These are phyloP conservation scores for Drosophila phalerata DNA, from an alignment of 2,888 invertebrate genomes.

Conservation along the genomic window DNA sequence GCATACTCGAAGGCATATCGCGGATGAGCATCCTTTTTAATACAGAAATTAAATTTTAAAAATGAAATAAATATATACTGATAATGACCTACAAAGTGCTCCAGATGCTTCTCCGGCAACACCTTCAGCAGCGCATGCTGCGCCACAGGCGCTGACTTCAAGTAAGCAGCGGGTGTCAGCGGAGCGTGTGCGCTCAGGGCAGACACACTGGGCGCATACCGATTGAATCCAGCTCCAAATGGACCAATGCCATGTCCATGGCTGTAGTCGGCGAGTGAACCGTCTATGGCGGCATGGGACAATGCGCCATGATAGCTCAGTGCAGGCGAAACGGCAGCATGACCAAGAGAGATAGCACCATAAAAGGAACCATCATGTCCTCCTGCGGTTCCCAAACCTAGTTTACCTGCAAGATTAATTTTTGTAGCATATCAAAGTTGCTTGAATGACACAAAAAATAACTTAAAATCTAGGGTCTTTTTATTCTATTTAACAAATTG, in stretches of 20 bases:
- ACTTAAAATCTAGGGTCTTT: not conserved
- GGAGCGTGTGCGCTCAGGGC: constrained; percentile 83
- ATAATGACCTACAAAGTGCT: constrained; percentile 87
- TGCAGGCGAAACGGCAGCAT: constrained; percentile 72
- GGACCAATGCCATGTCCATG: constrained; percentile 79
- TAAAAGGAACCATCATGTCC: constrained; percentile 66
- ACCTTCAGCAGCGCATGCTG: constrained; percentile 86
- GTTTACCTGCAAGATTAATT: constrained; percentile 38
- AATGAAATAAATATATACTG: too few relatives aligned
- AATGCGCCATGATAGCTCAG: constrained; percentile 76
- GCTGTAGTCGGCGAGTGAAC: constrained; percentile 67
- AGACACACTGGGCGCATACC: constrained; percentile 84
- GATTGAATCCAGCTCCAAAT: constrained; percentile 77
- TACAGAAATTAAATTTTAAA: not conserved
- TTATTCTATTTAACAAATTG: not conserved
- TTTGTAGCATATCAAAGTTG: not conserved
- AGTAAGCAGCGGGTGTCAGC: constrained; percentile 82
- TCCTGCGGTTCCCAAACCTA: constrained; percentile 32
- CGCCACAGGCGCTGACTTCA: constrained; percentile 84
- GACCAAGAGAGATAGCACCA: constrained; percentile 80
- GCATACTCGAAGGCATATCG: constrained; percentile 91
- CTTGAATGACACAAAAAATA: not conserved
- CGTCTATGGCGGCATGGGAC: constrained; percentile 64
- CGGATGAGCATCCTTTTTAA: constrained; percentile 88
- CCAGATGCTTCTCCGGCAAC: constrained; percentile 88